phyloP scores from a whole-genome alignment of 2,797 vertebrate genomes.

The Lophotriccus pileatus region DNA sequence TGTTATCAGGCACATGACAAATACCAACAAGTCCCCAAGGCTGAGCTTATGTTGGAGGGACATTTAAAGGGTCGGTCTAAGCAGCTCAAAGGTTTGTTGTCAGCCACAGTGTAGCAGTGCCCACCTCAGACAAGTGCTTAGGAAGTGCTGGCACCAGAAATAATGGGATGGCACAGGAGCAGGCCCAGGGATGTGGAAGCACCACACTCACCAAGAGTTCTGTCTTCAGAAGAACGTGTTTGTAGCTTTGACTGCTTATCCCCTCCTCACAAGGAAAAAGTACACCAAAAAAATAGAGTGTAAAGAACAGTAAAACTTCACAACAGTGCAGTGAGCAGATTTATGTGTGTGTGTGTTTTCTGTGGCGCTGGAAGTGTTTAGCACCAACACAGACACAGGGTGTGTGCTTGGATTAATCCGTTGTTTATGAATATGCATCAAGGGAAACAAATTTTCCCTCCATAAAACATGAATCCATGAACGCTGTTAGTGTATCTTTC shows the following conservation, averaged over 20 bases:
- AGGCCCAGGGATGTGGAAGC: not conserved
- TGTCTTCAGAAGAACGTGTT: not conserved
- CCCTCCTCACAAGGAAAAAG: not conserved
- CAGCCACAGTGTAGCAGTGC: not conserved
- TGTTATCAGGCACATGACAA: constrained; percentile 8
- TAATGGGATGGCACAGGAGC: not conserved
- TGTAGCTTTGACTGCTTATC: not conserved
- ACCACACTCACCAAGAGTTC: not conserved
- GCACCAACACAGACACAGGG: not conserved
- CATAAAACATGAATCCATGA: not conserved
- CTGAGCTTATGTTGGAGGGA: not conserved
- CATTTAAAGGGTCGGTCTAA: not conserved
- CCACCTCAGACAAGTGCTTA: not conserved
- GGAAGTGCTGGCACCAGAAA: not conserved
- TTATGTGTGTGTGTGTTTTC: not conserved
- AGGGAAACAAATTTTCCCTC: not conserved
- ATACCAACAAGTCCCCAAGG: constrained; percentile 17
- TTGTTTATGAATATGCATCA: not conserved
- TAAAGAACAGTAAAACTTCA: not conserved
- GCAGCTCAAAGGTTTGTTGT: not conserved
- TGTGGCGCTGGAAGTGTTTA: not conserved
- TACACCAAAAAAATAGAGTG: not conserved
- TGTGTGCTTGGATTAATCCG: not conserved
- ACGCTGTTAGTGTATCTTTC: not conserved
- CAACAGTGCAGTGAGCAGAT: not conserved